Evolutionary conservation across 2,113 vertebrate species (phyloP).

Genomic region (Gopherus evgoodei): DNA sequence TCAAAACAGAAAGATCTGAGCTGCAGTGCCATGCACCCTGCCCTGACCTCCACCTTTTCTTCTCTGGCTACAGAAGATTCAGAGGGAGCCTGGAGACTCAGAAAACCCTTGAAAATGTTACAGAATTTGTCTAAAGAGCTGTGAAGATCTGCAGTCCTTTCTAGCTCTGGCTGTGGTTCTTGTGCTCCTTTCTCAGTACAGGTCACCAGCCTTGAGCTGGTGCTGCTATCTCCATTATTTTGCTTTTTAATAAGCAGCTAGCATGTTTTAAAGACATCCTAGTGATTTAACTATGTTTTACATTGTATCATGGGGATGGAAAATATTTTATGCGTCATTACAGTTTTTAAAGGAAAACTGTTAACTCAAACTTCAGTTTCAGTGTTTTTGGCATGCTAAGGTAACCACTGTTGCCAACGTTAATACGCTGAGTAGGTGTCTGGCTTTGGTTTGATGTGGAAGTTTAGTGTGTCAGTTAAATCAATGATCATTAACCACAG

Average conservation of each 20-base stretch:
- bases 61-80: neutral
- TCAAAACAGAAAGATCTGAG: neutral
- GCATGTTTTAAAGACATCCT: rapidly evolving
- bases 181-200: neutral
- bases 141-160: rapidly evolving
- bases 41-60: slow-evolving; percentile 50
- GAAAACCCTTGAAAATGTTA: neutral
- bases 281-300: neutral
- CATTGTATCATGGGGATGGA: neutral
- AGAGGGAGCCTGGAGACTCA: neutral
- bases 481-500: neutral
- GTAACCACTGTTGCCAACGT: neutral
- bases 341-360: neutral
- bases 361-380: neutral
- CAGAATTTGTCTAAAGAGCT: rapidly evolving
- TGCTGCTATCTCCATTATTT: neutral
- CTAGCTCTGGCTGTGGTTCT: neutral
- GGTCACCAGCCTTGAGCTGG: neutral
- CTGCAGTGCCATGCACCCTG: neutral
- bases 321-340: rapidly evolving
- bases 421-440: neutral
- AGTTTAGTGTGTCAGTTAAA: rapidly evolving
- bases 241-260: neutral
- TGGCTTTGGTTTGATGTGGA: neutral
- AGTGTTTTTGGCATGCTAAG: neutral